Evolutionary conservation across 2,888 invertebrate genomes (phyloP), one percentile per base, ranked within the genome.

Genomic region (Pelosia muscerda): DNA sequence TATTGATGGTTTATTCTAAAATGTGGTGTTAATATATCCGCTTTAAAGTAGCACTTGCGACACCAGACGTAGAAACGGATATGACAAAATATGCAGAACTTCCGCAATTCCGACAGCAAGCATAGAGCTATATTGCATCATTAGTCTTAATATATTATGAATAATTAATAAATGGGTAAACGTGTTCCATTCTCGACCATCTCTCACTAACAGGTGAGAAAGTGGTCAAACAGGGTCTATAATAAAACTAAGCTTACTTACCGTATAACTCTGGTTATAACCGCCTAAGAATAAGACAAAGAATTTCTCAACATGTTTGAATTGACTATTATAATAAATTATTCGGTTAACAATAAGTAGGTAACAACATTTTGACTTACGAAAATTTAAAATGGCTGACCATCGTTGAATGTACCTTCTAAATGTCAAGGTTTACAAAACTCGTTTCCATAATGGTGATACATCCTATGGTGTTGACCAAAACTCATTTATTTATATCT

Each of bases 341-440:
- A 55, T 28, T 57, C 57, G 31, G 31, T 57, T 28, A 53, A 63
- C 63, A 63, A 63, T 63, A 31, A 63, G 62, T 59, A 69, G 28
- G 38, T 31, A 66, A 42, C 63, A 63, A 65, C 62, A 69, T 71
- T 69, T 71, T 68, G 71, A 66, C 64, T 71, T 62, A 69, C n/a
- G 63, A 72, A 69, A 72, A 63, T 42, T 61, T 63, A 61, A 70
- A 64, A 69, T 26, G 77, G 72, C 72, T 66, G 70, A 71, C 74
- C 74, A 75, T 69, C 78, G 74, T 77, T 69, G 78, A 77, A 78
- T 81, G 74, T 73, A 68, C 74, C 78, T 82, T 77, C 65, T 68
- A 86, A 88, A 88, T 88, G 88, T 84, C 88, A 88, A 87, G 88
- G 88, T 69, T 86, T 75, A 58, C 38, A n/a, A 71, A 87, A 88